phyloP scores from a whole-genome alignment of 2,113 vertebrate genomes.

The Rhabdomys dilectus region DNA sequence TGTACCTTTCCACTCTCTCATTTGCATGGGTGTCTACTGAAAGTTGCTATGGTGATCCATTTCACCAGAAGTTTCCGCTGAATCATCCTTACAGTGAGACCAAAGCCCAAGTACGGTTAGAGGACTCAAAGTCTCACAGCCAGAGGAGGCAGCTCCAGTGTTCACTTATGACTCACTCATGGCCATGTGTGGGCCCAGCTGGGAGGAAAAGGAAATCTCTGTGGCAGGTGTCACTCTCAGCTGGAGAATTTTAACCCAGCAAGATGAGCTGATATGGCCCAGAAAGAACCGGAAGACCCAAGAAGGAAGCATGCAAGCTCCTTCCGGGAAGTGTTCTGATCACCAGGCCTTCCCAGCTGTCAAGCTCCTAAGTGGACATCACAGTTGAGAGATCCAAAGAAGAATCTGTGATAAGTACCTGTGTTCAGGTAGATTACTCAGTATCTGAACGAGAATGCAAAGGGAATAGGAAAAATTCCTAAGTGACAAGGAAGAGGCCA shows the following conservation, averaged over 20 bases:
- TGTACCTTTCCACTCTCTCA: conserved; percentile 59
- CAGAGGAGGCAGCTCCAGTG: conserved; percentile 48
- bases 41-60: conserved; percentile 82
- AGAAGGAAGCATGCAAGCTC: fast-evolving
- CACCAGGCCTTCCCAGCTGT: background rate
- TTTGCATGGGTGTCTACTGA: conserved; percentile 81
- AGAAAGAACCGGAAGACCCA: background rate
- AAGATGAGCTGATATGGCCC: background rate
- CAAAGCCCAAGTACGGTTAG: conserved; percentile 79
- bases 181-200: conserved; percentile 75
- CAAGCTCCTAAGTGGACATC: background rate
- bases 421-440: background rate
- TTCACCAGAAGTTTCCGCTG: conserved; percentile 83
- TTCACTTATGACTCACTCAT: conserved; percentile 77
- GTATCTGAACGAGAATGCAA: background rate
- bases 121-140: conserved; percentile 46
- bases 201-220: conserved; percentile 63
- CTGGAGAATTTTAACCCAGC: background rate
- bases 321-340: background rate
- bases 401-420: background rate
- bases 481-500: background rate
- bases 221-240: conserved; percentile 47
- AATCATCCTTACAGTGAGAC: conserved; percentile 77
- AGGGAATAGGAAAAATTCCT: no score
- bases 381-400: background rate